Base-by-base conservation (phyloP, 2,888 invertebrate species). In the Rhagonycha fulva region DNA sequence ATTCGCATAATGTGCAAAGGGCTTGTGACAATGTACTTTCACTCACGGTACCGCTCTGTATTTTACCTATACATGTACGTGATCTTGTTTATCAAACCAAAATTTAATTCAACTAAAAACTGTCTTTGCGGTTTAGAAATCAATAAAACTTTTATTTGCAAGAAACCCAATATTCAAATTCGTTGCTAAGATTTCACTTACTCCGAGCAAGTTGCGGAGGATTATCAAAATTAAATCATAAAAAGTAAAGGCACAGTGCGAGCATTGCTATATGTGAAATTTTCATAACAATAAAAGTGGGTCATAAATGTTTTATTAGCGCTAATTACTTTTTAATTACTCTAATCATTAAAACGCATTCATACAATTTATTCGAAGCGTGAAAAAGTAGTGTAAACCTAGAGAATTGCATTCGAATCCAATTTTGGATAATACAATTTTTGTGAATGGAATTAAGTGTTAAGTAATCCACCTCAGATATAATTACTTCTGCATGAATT, bases 1-100 rank as follows among this genome's bases (percentile, higher is more conserved):
- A 74, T 69, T 70, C 62, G 70, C 69, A 70, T 74, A 74, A 70
- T 70, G 70, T 67, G 70, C 74, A 60, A 70, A 74, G 74, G 74
- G 74, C 69, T 69, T 66, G 63, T 24, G 63, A 24, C 68, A 62
- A 14, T 12, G 11, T 9, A 70, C 74, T 74, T 74, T 74, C 74
- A 74, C 74, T 74, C 47, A 63, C 72, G 62, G 72, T 47, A 47
- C 67, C 62, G 68, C 72, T 68, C 72, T 26, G 72, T 12, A 73
- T 73, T 68, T 68, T 67, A 68, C 47, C 47, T 47, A 7, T 47
- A 47, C 47, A 47, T 47, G 47, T 73, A 73, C 68, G 68, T 73
- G 72, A 68, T 73, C 72, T 73, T 68, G 61, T 62, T 73, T 60
- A 66, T 66, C 71, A 66, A 12, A 60, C 32, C 26, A 67, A 71